These are phyloP conservation scores for Parascotia fuliginaria DNA, from an alignment of 2,888 invertebrate species.

Conservation along the genomic window DNA sequence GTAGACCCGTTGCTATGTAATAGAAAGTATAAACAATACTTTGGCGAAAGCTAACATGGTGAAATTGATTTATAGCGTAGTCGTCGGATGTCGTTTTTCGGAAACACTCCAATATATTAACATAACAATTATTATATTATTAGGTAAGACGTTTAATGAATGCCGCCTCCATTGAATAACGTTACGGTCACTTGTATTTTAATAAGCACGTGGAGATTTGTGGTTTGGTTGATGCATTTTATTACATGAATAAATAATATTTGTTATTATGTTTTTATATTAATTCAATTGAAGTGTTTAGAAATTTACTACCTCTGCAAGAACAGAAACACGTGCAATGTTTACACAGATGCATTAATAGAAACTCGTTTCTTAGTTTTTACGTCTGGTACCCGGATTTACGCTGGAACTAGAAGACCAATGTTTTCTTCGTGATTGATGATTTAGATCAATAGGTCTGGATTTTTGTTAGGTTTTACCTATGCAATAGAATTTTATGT, in stretches of 20 bases:
- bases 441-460: slow-evolving; percentile 11
- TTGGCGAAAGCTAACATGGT: slow-evolving; percentile 78
- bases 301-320: slow-evolving; percentile 12
- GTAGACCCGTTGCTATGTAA: slow-evolving; percentile 57
- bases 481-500: background rate
- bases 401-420: slow-evolving; percentile 7
- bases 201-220: slow-evolving; percentile 13
- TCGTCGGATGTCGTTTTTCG: slow-evolving; percentile 73
- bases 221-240: too few species aligned
- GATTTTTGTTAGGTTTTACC: background rate
- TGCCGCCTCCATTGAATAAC: slow-evolving; percentile 54
- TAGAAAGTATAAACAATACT: slow-evolving; percentile 85
- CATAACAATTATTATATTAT: slow-evolving; percentile 82
- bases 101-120: slow-evolving; percentile 79
- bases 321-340: slow-evolving; percentile 27
- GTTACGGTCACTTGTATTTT: slow-evolving; percentile 31
- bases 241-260: slow-evolving; percentile 14
- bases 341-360: slow-evolving; percentile 14
- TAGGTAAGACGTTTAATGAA: slow-evolving; percentile 67
- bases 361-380: slow-evolving; percentile 4
- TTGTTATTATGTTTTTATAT: slow-evolving; percentile 30
- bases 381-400: slow-evolving; percentile 20
- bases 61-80: slow-evolving; percentile 82
- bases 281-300: slow-evolving; percentile 36
- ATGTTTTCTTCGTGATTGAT: slow-evolving; percentile 10